Evolutionary conservation across 2,888 invertebrate species (phyloP).

Genomic region (Kryphioiulus occultus): DNA sequence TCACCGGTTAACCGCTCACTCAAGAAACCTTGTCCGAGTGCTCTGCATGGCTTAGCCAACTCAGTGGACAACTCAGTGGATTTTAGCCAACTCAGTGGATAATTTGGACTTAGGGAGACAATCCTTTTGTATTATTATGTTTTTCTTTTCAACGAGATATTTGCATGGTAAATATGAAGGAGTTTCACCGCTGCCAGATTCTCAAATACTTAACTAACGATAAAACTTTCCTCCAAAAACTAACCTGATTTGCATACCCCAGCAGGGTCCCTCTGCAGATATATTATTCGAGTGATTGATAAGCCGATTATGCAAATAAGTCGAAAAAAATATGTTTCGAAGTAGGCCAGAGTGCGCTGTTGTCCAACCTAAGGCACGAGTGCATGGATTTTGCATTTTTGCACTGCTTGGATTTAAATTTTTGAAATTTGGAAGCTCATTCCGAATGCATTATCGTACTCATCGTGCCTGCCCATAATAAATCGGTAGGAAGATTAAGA

Average conservation of each 20-base stretch:
- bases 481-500: not conserved
- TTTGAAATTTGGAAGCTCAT: not conserved
- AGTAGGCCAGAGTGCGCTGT: not conserved
- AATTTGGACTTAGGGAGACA: too few species aligned
- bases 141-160: too few species aligned
- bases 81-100: too few species aligned
- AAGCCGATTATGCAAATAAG: constrained; percentile 22
- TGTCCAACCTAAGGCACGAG: constrained; percentile 18
- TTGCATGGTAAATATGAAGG: not conserved
- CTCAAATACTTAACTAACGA: not conserved
- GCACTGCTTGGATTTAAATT: not conserved
- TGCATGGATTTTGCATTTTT: not conserved
- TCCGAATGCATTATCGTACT: not conserved
- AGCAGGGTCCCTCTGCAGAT: not conserved
- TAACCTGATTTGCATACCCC: constrained; percentile 24
- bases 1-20: too few species aligned
- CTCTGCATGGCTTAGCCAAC: too few species aligned
- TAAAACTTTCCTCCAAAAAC: not conserved
- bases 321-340: not conserved
- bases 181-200: not conserved
- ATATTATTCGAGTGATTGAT: constrained; percentile 31
- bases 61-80: too few species aligned
- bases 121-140: too few species aligned
- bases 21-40: too few species aligned
- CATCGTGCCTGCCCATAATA: not conserved